Evolutionary conservation across 2,888 invertebrate genomes (phyloP).

Genomic region (Lasioglossum malachurum): DNA sequence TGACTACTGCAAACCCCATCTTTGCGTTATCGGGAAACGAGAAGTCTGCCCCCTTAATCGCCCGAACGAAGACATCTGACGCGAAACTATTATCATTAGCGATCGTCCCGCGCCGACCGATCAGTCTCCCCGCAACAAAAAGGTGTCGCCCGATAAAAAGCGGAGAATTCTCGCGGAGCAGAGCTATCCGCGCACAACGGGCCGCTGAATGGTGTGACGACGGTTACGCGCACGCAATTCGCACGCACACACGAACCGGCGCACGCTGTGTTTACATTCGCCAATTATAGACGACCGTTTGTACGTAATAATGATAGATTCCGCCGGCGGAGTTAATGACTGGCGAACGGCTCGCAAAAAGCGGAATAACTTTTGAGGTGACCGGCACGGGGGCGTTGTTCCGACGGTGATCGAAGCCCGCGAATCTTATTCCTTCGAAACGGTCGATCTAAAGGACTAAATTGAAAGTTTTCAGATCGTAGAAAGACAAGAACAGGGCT

Average conservation of each 20-base stretch:
- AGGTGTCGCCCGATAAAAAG: background rate
- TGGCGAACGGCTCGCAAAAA: slow-evolving; percentile 63
- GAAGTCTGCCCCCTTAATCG: no score
- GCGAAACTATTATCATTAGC: background rate
- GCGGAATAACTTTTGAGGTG: slow-evolving; percentile 63
- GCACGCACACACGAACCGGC: slow-evolving; percentile 45
- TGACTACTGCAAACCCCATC: no score
- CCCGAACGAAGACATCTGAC: no score
- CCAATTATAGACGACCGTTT: slow-evolving; percentile 71
- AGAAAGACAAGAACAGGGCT: no score
- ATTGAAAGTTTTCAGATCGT: no score
- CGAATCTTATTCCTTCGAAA: no score
- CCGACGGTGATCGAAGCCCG: no score
- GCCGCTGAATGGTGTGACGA: slow-evolving; percentile 57
- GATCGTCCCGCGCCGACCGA: background rate
- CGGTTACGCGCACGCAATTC: slow-evolving; percentile 55
- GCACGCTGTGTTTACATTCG: slow-evolving; percentile 71
- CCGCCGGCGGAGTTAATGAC: slow-evolving; percentile 66
- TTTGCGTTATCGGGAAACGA: no score
- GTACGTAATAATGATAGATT: slow-evolving; percentile 72
- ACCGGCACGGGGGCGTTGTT: slow-evolving; percentile 12
- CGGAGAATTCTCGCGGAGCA: background rate
- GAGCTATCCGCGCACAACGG: slow-evolving; percentile 1
- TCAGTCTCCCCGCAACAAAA: background rate
- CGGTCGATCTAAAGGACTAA: no score